Evolutionary conservation across 1,140 invertebrate species (phyloP).

Genomic region (Aethina tumida): DNA sequence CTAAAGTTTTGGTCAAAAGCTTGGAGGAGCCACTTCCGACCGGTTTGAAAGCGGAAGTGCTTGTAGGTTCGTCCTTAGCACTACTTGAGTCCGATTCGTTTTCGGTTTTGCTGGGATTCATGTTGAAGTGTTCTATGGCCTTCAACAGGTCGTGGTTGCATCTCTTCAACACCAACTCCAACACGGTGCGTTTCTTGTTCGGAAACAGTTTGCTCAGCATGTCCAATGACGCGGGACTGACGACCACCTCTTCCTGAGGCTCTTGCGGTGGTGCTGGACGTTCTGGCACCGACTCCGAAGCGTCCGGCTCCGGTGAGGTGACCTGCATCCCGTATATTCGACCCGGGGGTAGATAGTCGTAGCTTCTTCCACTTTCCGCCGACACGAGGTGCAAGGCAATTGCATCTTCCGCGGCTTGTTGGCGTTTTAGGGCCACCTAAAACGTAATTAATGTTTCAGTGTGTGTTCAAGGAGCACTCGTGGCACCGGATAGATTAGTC

Average conservation of each 20-base stretch:
- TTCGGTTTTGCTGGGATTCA: constrained; percentile 20
- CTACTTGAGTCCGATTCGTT: constrained; percentile 12
- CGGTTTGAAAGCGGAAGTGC: constrained; percentile 30
- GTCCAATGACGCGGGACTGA: constrained; percentile 61
- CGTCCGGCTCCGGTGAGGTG: constrained; percentile 41
- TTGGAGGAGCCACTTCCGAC: constrained; percentile 13
- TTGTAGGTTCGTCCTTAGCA: constrained; percentile 15
- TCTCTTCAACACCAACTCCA: constrained; percentile 55
- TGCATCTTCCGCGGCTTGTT: constrained; percentile 95
- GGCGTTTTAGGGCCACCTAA: constrained; percentile 91
- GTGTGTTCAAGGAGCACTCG: too few species aligned
- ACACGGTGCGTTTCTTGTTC: constrained; percentile 70
- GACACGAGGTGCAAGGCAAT: constrained; percentile 86
- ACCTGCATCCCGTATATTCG: constrained; percentile 81
- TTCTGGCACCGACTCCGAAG: constrained; percentile 8
- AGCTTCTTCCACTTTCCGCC: constrained; percentile 73
- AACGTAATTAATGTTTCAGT: too few species aligned
- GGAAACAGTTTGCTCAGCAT: constrained; percentile 81
- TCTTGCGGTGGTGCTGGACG: constrained; percentile 10
- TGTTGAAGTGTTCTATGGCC: constrained; percentile 34
- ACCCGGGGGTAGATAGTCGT: constrained; percentile 78
- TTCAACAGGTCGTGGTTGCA: constrained; percentile 34
- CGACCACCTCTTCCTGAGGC: constrained; percentile 24
- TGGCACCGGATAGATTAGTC: too few species aligned
- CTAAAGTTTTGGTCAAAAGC: constrained; percentile 15